Base-by-base conservation (phyloP, 2,888 invertebrate genomes). In the Anthophora plumipes region DNA sequence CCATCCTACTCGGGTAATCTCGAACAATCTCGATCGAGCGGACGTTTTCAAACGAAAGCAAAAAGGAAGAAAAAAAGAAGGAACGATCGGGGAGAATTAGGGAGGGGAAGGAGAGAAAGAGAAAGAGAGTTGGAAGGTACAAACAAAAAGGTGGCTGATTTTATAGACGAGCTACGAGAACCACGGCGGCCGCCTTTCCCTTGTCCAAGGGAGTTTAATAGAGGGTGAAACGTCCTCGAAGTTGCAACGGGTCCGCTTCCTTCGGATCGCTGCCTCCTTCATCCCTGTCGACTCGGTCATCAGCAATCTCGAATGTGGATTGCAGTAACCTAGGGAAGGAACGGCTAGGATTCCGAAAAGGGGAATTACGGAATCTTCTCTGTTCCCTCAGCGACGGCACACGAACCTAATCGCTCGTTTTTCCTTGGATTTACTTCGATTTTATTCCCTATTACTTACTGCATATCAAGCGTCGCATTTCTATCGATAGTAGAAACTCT, bases 101-200 rank as follows among this genome's bases (percentile, higher is more conserved):
- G 46, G 12, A 2, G 61, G 43, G 37, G 57, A 25, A 25, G 6
- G 20, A n/a, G 12, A 46, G 48, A 41, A 41, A 68, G 31, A 25
- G 48, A 55, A 31, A 25, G n/a, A 55, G 17, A 59, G 52, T 4
- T 50, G 54, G 66, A 74, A 50, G 72, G 60, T 73, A 59, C 31
- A 68, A 79, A 80, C 59, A 75, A 79, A 77, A 80, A 80, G 54
- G 77, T 78, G 82, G 77, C 83, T 85, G 89, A 87, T 91, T 90
- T 92, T 90, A 91, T 89, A 88, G 90, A 87, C 85, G 82, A 85
- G 87, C 83, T 88, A 88, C 73, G 85, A 88, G 84, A 87, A 82
- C 82, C 77, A 73, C 77, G 71, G 76, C 84, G 83, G 88, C 94
- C 95, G 95, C 95, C 95, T 95, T 95, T 95, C 94, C 94, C 94